A percentile compares a stretch with the other conserved stretches of the same genome.
Conservation (phyloP, 2,797 vertebrate species). For the Carapus acus region DNA sequence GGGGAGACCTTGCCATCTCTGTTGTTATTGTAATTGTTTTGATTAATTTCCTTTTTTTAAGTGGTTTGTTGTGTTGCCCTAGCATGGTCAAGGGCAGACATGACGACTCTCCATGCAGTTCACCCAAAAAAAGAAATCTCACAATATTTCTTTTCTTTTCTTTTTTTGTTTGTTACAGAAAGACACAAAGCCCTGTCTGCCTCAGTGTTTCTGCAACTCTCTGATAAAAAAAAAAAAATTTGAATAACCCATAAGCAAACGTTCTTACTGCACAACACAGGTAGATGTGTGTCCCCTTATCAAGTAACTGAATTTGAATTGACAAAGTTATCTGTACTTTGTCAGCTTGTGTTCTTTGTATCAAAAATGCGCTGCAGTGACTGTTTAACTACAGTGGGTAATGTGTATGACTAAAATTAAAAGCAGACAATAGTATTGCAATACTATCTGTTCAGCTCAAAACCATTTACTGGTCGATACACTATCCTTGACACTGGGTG, state of each 20-base stretch:
- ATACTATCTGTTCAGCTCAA: too few species aligned
- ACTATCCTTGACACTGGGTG: too few species aligned
- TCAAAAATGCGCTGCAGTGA: too few species aligned
- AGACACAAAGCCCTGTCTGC: conserved; percentile 4
- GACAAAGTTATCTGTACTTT: too few species aligned
- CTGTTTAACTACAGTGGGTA: too few species aligned
- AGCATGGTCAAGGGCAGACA: conserved; percentile 59
- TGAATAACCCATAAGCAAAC: conserved; percentile 24
- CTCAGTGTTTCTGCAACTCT: conserved; percentile 18
- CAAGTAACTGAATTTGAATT: not conserved
- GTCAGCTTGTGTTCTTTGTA: too few species aligned
- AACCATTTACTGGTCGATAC: too few species aligned
- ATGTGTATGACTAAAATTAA: too few species aligned
- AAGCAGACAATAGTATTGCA: too few species aligned
- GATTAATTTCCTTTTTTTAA: conserved; percentile 66
- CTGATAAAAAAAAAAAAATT: too few species aligned
- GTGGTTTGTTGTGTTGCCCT: conserved; percentile 61
- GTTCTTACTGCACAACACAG: conserved; percentile 13
- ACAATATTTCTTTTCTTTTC: conserved; percentile 9
- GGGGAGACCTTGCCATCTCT: conserved; percentile 59
- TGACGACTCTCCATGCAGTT: conserved; percentile 46
- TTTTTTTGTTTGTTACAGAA: conserved; percentile 23
- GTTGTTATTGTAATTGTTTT: conserved; percentile 60
- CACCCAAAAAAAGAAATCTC: conserved; percentile 26
- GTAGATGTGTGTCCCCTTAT: not conserved